phyloP scores from a whole-genome alignment of 2,888 invertebrate species.

The Drosophila mayaguana region DNA sequence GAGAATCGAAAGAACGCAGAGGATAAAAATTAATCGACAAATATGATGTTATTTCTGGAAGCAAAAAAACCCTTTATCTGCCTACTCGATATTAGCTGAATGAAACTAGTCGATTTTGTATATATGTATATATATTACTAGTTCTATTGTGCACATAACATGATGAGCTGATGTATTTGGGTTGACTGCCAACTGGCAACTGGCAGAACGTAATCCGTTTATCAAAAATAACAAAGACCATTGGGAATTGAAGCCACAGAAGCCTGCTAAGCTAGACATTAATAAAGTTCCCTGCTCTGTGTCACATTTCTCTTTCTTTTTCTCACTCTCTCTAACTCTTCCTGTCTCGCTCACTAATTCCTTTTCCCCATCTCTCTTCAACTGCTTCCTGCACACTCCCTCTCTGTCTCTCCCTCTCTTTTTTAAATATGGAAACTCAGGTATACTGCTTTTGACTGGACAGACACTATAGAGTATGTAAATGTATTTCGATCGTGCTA shows the following conservation, averaged over 20 bases:
- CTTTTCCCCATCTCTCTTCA: background rate
- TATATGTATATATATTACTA: background rate
- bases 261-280: constrained; percentile 48
- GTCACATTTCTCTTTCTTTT: background rate
- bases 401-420: background rate
- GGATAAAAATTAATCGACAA: constrained; percentile 1
- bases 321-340: too few relatives aligned
- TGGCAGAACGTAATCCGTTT: constrained; percentile 62
- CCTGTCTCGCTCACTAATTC: background rate
- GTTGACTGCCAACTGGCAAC: constrained; percentile 22
- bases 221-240: constrained; percentile 43
- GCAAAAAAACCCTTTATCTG: background rate
- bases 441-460: too few relatives aligned
- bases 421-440: too few relatives aligned
- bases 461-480: too few relatives aligned
- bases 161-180: background rate
- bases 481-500: too few relatives aligned
- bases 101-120: background rate
- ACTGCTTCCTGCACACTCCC: too few relatives aligned
- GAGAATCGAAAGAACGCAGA: background rate
- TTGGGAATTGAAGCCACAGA: constrained; percentile 59
- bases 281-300: constrained; percentile 27
- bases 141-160: background rate
- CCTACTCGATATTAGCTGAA: background rate
- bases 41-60: constrained; percentile 16